phyloP scores from a whole-genome alignment of 2,113 vertebrate species.

The Corythoichthys haematopterus region DNA sequence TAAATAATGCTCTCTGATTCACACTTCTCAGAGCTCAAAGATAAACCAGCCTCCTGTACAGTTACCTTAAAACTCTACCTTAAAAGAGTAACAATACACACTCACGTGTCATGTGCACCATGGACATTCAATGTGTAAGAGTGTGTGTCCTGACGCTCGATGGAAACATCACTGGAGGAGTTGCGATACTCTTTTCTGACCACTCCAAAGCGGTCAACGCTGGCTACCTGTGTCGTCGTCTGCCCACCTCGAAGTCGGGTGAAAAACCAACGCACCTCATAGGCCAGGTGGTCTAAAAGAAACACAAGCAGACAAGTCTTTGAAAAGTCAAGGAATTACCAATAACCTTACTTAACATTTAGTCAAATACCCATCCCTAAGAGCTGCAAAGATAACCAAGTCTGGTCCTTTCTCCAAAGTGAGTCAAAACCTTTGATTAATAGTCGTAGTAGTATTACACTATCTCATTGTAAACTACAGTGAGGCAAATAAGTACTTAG shows the following conservation, averaged over 20 bases:
- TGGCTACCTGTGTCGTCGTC: slow-evolving; percentile 65
- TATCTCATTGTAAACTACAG: too few relatives aligned
- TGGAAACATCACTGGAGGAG: slow-evolving; percentile 80
- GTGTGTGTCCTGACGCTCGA: slow-evolving; percentile 76
- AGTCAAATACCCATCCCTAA: too few relatives aligned
- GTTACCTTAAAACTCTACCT: too few relatives aligned
- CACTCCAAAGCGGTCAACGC: slow-evolving; percentile 79
- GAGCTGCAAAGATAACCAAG: too few relatives aligned
- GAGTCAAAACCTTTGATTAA: too few relatives aligned
- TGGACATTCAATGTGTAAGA: slow-evolving; percentile 80
- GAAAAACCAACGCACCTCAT: slow-evolving; percentile 87
- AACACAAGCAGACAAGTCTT: background rate
- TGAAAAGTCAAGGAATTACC: background rate
- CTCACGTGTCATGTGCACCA: slow-evolving; percentile 75
- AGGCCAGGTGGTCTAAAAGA: slow-evolving; percentile 80
- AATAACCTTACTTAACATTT: too few relatives aligned
- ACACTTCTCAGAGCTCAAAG: too few relatives aligned
- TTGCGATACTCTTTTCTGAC: slow-evolving; percentile 75
- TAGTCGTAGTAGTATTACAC: too few relatives aligned
- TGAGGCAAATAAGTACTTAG: too few relatives aligned
- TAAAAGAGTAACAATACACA: background rate
- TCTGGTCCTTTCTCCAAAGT: too few relatives aligned
- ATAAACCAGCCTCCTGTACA: too few relatives aligned
- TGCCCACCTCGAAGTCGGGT: slow-evolving; percentile 69
- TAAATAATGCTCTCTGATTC: too few relatives aligned